Evolutionary conservation across 2,113 vertebrate genomes (phyloP).

Genomic region (Thamnaconus septentrionalis): DNA sequence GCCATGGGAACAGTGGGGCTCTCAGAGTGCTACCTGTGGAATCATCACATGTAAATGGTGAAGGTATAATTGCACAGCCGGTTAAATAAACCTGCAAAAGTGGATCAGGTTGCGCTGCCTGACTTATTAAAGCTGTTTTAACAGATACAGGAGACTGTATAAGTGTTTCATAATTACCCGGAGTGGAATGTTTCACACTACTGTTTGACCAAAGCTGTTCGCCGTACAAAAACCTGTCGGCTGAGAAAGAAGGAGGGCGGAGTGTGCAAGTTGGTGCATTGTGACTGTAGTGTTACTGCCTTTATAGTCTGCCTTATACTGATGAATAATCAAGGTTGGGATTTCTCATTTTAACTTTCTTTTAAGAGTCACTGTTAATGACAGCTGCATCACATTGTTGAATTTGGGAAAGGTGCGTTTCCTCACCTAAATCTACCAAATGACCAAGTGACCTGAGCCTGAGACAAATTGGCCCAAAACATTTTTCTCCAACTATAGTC

Average conservation of each 20-base stretch:
- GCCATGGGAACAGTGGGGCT: conserved; percentile 42
- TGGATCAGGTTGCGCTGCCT: conserved; percentile 42
- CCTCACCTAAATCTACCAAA: too few species aligned
- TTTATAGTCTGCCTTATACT: too few species aligned
- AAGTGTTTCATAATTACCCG: conserved; percentile 37
- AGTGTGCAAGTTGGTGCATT: too few species aligned
- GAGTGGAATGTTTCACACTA: conserved; percentile 28
- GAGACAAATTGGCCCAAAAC: too few species aligned
- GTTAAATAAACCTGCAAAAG: conserved; percentile 57
- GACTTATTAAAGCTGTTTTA: conserved; percentile 41
- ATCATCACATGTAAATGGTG: conserved; percentile 57
- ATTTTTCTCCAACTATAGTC: too few species aligned
- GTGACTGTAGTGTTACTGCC: too few species aligned
- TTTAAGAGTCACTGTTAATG: too few species aligned
- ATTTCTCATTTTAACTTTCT: too few species aligned
- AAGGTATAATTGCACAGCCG: conserved; percentile 53
- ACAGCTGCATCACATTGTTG: too few species aligned
- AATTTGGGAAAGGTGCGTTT: too few species aligned
- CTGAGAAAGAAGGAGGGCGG: background rate
- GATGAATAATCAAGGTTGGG: too few species aligned
- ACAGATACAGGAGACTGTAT: conserved; percentile 38
- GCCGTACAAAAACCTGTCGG: background rate
- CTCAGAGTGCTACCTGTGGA: conserved; percentile 50
- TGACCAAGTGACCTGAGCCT: too few species aligned
- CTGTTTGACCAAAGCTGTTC: conserved; percentile 25